Conservation (phyloP, 2,888 invertebrate genomes). For the Eurois occulta region DNA sequence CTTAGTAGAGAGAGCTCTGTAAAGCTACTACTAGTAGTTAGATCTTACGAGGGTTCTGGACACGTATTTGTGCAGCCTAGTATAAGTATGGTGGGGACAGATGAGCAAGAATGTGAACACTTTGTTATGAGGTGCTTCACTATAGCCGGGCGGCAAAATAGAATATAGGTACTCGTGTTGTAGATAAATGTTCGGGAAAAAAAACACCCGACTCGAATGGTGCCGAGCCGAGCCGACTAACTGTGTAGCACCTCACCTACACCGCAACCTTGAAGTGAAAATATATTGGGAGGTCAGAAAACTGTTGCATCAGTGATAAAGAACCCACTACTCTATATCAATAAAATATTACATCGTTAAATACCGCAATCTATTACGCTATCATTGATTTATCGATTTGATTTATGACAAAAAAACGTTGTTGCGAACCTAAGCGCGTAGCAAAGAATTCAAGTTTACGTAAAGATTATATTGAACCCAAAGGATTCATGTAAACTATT, state of each 20-base stretch:
- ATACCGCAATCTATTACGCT: constrained; percentile 20
- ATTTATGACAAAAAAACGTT: constrained; percentile 16
- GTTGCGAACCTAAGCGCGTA: constrained; percentile 7
- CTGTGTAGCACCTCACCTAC: background rate
- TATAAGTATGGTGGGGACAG: background rate
- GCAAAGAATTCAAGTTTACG: constrained; percentile 17
- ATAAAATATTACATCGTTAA: constrained; percentile 1
- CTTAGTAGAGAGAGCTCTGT: background rate
- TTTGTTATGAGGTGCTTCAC: background rate
- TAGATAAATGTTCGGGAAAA: background rate
- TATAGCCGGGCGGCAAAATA: background rate
- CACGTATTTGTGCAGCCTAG: background rate
- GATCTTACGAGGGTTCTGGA: no score
- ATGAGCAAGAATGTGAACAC: background rate
- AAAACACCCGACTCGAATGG: background rate
- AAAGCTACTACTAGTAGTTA: no score
- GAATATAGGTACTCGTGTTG: no score
- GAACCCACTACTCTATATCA: background rate
- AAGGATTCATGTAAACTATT: constrained; percentile 2
- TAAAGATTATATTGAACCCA: constrained; percentile 13
- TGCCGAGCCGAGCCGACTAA: background rate
- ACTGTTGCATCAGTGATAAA: background rate
- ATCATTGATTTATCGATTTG: constrained; percentile 28
- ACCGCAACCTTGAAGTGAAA: background rate
- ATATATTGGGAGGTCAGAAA: background rate